Percentiles rank a stretch among this genome's conserved stretches.
Conservation (phyloP, 1,140 invertebrate genomes). For the Drosophila murphyi region DNA sequence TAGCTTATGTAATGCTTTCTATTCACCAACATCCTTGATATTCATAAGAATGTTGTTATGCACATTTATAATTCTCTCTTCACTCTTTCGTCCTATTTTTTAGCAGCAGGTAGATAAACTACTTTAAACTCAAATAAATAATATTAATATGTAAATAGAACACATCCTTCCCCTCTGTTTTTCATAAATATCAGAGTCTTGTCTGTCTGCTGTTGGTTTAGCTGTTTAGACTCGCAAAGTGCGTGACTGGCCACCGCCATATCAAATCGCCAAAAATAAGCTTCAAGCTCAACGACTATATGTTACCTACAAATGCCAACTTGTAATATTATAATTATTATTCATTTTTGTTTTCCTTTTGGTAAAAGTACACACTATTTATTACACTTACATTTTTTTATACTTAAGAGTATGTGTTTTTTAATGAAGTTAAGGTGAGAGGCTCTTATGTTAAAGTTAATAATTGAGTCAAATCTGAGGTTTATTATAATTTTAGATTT, state of each 20-base stretch:
- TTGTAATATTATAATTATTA: neutral
- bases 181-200: slow-evolving; percentile 24
- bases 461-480: too few species aligned
- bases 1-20: neutral
- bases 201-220: slow-evolving; percentile 8
- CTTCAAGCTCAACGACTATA: neutral
- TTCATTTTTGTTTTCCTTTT: neutral
- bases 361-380: too few species aligned
- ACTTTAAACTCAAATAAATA: slow-evolving; percentile 29
- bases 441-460: too few species aligned
- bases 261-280: slow-evolving; percentile 1
- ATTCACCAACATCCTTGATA: neutral
- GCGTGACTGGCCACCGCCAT: slow-evolving; percentile 33
- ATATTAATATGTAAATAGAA: slow-evolving; percentile 39
- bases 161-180: slow-evolving; percentile 15
- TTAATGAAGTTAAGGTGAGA: too few species aligned
- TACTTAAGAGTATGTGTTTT: too few species aligned
- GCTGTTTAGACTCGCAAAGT: slow-evolving; percentile 24
- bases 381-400: too few species aligned
- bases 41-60: neutral
- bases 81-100: slow-evolving; percentile 26
- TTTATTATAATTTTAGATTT: too few species aligned
- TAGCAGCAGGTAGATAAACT: slow-evolving; percentile 9
- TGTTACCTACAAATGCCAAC: neutral
- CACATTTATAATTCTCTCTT: too few species aligned